Evolutionary conservation across 2,113 vertebrate species (phyloP).

Genomic region (Xenopus tropicalis): UCB_Xtro_10.0 CM004450.2:110079001-110079500

Average conservation of each 20-base stretch:
- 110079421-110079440: not conserved
- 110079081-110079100: not conserved
- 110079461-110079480: not conserved
- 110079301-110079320: constrained; percentile 36
- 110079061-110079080: not conserved
- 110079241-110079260: not conserved
- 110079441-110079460: not conserved
- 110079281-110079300: constrained; percentile 35
- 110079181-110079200: not conserved
- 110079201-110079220: constrained; percentile 15
- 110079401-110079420: constrained; percentile 21
- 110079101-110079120: not conserved
- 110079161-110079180: constrained; percentile 2
- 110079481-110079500: not conserved
- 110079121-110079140: not conserved
- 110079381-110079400: constrained; percentile 11
- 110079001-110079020: too few relatives aligned
- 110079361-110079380: constrained; percentile 3
- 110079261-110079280: constrained; percentile 41
- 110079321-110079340: constrained; percentile 18
- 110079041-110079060: too few relatives aligned
- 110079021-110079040: too few relatives aligned
- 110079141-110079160: not conserved
- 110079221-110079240: constrained; percentile 8
- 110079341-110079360: constrained; percentile 20